These are phyloP conservation scores for Meiosimyza platycephala DNA, from an alignment of 2,888 invertebrate genomes.

Conservation along the genomic window DNA sequence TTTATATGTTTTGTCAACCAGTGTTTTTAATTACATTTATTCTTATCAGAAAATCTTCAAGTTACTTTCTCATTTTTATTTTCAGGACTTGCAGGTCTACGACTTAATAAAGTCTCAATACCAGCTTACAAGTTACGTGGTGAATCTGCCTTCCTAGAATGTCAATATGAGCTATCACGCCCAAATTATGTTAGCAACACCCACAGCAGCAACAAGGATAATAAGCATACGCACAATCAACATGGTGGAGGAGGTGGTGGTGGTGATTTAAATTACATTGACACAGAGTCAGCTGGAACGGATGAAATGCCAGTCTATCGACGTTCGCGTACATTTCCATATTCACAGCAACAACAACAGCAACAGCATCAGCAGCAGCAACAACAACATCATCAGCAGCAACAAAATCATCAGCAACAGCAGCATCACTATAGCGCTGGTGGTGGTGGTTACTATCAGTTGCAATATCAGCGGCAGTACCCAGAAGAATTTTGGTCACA, in stretches of 20 bases:
- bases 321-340: slow-evolving; percentile 49
- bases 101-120: slow-evolving; percentile 73
- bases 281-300: slow-evolving; percentile 48
- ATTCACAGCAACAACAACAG: slow-evolving; percentile 50
- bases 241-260: slow-evolving; percentile 33
- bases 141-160: slow-evolving; percentile 75
- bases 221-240: slow-evolving; percentile 41
- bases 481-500: slow-evolving; percentile 55
- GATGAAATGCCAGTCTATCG: slow-evolving; percentile 39
- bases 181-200: slow-evolving; percentile 43
- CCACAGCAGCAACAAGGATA: slow-evolving; percentile 44
- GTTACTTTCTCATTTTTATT: slow-evolving; percentile 28
- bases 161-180: slow-evolving; percentile 73
- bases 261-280: slow-evolving; percentile 51
- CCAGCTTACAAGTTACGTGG: slow-evolving; percentile 75
- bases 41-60: too few species aligned
- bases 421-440: slow-evolving; percentile 41
- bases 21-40: too few species aligned
- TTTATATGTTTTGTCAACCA: too few species aligned
- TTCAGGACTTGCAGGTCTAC: slow-evolving; percentile 64
- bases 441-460: slow-evolving; percentile 19
- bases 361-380: slow-evolving; percentile 47
- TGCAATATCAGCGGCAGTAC: slow-evolving; percentile 30
- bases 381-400: slow-evolving; percentile 53
- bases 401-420: slow-evolving; percentile 39